Conservation (phyloP, 2,888 invertebrate genomes). For the Patella caerulea region DNA sequence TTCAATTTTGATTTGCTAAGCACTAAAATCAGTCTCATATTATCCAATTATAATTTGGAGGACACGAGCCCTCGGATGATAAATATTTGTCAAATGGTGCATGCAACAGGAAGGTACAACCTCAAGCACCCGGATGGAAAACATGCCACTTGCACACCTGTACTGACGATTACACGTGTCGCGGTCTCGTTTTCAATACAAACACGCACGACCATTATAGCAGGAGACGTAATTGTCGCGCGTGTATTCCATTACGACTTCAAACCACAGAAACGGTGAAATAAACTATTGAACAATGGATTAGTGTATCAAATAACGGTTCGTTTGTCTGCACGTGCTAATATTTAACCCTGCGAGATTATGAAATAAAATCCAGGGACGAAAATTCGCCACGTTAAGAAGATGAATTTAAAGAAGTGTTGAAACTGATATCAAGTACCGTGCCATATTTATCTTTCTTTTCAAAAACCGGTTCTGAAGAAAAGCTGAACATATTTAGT, state of each 20-base stretch:
- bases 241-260: background rate
- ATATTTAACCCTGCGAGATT: constrained; percentile 3
- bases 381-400: no score
- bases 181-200: constrained; percentile 1
- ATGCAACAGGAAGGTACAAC: background rate
- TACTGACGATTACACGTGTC: constrained; percentile 7
- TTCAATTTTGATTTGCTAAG: no score
- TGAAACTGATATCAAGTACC: no score
- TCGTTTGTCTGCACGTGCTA: background rate
- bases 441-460: no score
- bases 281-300: background rate
- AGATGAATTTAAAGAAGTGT: no score
- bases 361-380: background rate
- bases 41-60: no score
- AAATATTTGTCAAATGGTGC: no score
- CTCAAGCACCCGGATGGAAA: background rate
- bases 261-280: background rate
- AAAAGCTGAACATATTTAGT: no score
- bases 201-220: background rate
- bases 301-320: background rate
- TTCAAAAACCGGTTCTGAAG: no score
- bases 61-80: no score
- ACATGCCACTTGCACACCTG: constrained; percentile 4
- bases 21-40: no score
- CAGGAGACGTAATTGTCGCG: background rate